Base-by-base conservation (phyloP, 2,888 invertebrate species). In the Mesorhabditis sp. region DNA sequence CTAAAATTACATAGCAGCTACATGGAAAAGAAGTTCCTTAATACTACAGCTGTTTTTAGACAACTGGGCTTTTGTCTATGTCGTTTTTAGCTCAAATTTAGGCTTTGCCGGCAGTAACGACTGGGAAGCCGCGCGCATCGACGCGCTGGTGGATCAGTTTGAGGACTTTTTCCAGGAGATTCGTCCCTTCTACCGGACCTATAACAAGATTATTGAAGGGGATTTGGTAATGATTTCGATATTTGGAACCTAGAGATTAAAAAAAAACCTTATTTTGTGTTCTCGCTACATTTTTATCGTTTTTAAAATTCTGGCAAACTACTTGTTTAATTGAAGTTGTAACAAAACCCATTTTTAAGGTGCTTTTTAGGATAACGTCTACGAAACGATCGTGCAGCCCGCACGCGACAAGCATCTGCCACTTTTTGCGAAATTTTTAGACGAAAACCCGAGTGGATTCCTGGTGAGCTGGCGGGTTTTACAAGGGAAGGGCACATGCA, bases 111-210 rank as follows among this genome's bases (percentile, higher is more conserved):
- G 58, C 10, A n/a, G n/a, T 13, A 50, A 50, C 58, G 58, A 50
- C 7, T 50, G 58, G 58, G 58, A 50, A 50, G 58, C 58, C 10
- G 58, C 58, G 7, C 58, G n/a, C 7, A 50, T 50, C n/a, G 58
- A 50, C 58, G 58, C 58, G 58, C 58, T 50, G 10, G 2, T n/a
- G 10, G 58, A 50, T 50, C 58, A 50, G n/a, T 50, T 50, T 50
- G 58, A 50, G 58, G 58, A 50, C n/a, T 50, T 50, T 50, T 50
- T 50, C 58, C 58, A 50, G n/a, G 58, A 50, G 58, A 50, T 50
- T 50, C 58, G 58, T 13, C 58, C 58, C 7, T 50, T 50, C n/a
- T 50, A 50, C 58, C 7, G n/a, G n/a, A 50, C 58, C 1, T 50
- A 50, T n/a, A 50, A 50, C n/a, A 50, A 50, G 58, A 10, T 50